Evolutionary conservation across 2,797 vertebrate genomes (phyloP).

Genomic region (Poliocrania exsul): DNA sequence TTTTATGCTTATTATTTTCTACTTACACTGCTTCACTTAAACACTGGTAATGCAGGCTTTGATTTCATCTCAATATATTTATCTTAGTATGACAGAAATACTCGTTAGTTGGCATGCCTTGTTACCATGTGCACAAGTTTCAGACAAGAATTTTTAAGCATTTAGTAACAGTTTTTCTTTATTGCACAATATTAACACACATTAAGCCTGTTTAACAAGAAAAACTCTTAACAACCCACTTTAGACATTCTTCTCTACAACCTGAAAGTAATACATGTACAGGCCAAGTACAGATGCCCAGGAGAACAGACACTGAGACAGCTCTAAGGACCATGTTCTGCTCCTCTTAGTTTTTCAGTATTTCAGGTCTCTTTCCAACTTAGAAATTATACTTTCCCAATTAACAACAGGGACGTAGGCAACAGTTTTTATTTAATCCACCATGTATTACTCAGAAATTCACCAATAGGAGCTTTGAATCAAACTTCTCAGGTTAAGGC

Average conservation of each 20-base stretch:
- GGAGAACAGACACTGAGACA: neutral
- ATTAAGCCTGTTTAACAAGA: neutral
- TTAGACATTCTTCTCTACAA: neutral
- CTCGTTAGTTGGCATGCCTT: neutral
- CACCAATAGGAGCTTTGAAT: neutral
- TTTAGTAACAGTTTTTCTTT: neutral
- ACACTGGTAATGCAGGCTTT: neutral
- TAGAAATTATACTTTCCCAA: rapidly evolving
- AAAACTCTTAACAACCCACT: neutral
- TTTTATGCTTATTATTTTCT: neutral
- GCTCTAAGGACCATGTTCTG: neutral
- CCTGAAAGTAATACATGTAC: neutral
- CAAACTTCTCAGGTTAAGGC: neutral
- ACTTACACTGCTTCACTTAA: neutral
- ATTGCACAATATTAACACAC: neutral
- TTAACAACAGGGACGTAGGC: neutral
- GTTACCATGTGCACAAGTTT: neutral
- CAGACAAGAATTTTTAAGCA: neutral
- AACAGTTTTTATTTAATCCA: neutral
- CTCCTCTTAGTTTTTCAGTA: neutral
- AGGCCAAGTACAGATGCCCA: neutral
- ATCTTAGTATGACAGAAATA: neutral
- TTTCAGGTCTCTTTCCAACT: neutral
- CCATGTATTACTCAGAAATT: neutral
- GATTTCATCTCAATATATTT: neutral